Percentiles rank a stretch among this genome's conserved stretches.
Evolutionary conservation across 2,888 invertebrate genomes (phyloP).

Genomic region (Portevinia maculata): DNA sequence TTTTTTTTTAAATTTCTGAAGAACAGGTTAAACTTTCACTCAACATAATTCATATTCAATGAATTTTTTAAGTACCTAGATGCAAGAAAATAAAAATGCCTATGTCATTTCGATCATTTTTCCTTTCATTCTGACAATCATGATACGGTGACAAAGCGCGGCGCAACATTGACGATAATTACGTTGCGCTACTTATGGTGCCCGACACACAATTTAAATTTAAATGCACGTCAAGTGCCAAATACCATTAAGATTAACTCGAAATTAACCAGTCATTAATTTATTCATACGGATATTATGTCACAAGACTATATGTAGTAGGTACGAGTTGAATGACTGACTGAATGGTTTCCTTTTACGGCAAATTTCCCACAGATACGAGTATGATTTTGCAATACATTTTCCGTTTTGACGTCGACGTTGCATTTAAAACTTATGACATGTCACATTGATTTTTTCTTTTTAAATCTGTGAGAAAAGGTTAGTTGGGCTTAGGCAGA

Average conservation of each 20-base stretch:
- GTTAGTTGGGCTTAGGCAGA: constrained; percentile 26
- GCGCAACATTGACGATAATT: constrained; percentile 19
- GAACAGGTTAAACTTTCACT: constrained; percentile 17
- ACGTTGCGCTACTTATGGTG: constrained; percentile 21
- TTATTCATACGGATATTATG: constrained; percentile 67
- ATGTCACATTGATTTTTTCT: constrained; percentile 4
- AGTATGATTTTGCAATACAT: constrained; percentile 36
- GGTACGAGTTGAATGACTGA: constrained; percentile 61
- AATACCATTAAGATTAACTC: constrained; percentile 50
- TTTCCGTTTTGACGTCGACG: constrained; percentile 20
- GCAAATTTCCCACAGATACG: constrained; percentile 60
- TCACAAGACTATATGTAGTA: constrained; percentile 59
- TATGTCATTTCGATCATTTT: not conserved
- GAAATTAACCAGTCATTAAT: constrained; percentile 54
- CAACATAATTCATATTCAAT: constrained; percentile 5
- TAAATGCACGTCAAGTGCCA: constrained; percentile 58
- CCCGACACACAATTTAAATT: constrained; percentile 33
- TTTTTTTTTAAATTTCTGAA: not conserved
- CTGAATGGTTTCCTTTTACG: constrained; percentile 61
- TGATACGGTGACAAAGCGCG: not conserved
- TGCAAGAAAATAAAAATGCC: not conserved
- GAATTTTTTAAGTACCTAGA: constrained; percentile 8
- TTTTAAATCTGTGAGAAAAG: constrained; percentile 40
- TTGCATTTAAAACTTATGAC: constrained; percentile 34
- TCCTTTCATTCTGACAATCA: not conserved